Percentiles rank a stretch among this genome's conserved stretches.
Evolutionary conservation across 2,113 vertebrate species (phyloP).

Genomic region (Ameiurus melas): DNA sequence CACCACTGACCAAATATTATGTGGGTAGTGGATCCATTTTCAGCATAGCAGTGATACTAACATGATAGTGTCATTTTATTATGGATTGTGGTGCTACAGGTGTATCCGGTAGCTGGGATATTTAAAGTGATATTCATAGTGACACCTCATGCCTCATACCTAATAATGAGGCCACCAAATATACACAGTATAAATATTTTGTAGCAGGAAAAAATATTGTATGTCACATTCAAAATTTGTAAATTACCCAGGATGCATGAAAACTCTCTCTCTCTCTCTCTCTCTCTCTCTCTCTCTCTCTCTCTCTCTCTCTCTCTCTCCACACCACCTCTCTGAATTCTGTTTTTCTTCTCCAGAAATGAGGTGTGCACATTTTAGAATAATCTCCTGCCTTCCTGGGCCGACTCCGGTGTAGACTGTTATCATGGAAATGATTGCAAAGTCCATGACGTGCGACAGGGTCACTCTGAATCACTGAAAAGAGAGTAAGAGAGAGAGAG

Average conservation of each 20-base stretch:
- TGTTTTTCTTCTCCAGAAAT: constrained; percentile 45
- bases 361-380: constrained; percentile 55
- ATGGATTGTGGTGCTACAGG: neutral
- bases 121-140: neutral
- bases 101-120: neutral
- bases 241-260: neutral
- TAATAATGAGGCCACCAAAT: neutral
- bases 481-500: constrained; percentile 36
- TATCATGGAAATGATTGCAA: constrained; percentile 68
- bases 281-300: neutral
- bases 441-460: constrained; percentile 57
- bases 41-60: neutral
- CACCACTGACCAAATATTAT: neutral
- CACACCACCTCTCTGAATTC: neutral
- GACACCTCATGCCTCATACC: neutral
- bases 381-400: constrained; percentile 54
- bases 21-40: neutral
- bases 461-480: constrained; percentile 39
- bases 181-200: neutral
- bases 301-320: neutral
- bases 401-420: constrained; percentile 52
- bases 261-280: no score
- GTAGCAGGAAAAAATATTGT: neutral
- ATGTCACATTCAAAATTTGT: neutral
- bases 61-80: neutral